These are phyloP conservation scores for Sesia bembeciformis DNA, from an alignment of 2,888 invertebrate species.

Conservation along the genomic window DNA sequence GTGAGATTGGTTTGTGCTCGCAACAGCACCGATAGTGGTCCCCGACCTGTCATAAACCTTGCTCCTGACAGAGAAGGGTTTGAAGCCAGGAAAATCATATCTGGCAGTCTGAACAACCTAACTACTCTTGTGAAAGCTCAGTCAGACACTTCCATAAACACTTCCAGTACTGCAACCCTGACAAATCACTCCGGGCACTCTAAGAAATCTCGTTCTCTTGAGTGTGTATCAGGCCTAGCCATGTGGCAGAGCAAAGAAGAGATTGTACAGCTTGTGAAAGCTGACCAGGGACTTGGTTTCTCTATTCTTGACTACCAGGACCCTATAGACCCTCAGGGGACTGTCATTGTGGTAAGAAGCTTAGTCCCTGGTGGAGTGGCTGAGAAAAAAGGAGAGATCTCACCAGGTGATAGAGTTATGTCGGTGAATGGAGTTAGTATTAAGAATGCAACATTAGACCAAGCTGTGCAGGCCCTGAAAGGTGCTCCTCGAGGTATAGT, in stretches of 20 bases:
- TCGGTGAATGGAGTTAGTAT: constrained; percentile 94
- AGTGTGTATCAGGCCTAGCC: constrained; percentile 94
- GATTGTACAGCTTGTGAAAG: constrained; percentile 92
- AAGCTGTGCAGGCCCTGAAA: constrained; percentile 96
- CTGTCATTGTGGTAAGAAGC: constrained; percentile 97
- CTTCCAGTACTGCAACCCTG: constrained; percentile 87
- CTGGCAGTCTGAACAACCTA: constrained; percentile 89
- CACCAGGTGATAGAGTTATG: constrained; percentile 95
- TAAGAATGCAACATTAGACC: constrained; percentile 93
- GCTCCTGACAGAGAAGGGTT: constrained; percentile 86
- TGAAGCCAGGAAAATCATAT: constrained; percentile 86
- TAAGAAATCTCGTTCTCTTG: constrained; percentile 92
- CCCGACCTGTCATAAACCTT: constrained; percentile 82
- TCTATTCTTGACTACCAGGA: constrained; percentile 98
- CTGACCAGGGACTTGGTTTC: constrained; percentile 97
- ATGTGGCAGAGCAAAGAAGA: constrained; percentile 98
- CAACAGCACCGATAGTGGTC: constrained; percentile 78
- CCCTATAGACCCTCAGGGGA: constrained; percentile 94
- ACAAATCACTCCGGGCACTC: constrained; percentile 79
- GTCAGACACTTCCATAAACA: constrained; percentile 94
- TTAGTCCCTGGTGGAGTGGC: constrained; percentile 99
- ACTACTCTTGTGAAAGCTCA: constrained; percentile 92
- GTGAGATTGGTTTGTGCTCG: constrained; percentile 94
- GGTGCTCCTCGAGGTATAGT: constrained; percentile 93
- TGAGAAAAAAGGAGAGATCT: constrained; percentile 93